These are phyloP conservation scores for Rhinichthys osculus DNA, from an alignment of 2,797 vertebrate species.

Conservation along the genomic window DNA sequence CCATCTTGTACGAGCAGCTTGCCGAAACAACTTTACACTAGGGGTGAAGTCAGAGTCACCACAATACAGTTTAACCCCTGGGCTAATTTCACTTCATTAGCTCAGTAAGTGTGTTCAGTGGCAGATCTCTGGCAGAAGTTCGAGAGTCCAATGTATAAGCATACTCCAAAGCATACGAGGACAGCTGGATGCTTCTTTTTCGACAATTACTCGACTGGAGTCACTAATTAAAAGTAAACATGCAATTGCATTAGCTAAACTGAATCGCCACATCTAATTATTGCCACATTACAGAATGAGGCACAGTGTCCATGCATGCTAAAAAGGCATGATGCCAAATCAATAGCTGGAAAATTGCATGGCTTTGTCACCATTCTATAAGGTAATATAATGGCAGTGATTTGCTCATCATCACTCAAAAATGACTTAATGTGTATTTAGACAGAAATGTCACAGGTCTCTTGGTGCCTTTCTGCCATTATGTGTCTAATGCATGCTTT, in stretches of 20 bases:
- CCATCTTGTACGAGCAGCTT: neutral
- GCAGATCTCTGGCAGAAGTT: slow-evolving; percentile 12
- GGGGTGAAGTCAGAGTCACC: neutral
- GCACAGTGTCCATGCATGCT: neutral
- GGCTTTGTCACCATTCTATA: slow-evolving; percentile 35
- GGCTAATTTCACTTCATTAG: slow-evolving; percentile 41
- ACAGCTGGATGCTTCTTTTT: slow-evolving; percentile 36
- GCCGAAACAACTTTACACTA: neutral
- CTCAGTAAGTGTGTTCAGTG: slow-evolving; percentile 23
- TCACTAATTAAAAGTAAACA: slow-evolving; percentile 52
- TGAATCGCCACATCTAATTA: slow-evolving; percentile 37
- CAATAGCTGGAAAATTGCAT: slow-evolving; percentile 16
- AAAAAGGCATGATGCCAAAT: neutral
- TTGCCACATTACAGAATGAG: slow-evolving; percentile 4
- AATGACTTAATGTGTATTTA: slow-evolving; percentile 49
- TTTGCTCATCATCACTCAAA: slow-evolving; percentile 20
- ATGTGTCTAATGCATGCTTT: slow-evolving; percentile 46
- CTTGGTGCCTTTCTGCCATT: slow-evolving; percentile 26
- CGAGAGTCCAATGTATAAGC: slow-evolving; percentile 16
- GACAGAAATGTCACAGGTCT: slow-evolving; percentile 55
- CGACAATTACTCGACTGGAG: slow-evolving; percentile 21
- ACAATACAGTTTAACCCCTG: slow-evolving; percentile 41
- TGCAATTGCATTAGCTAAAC: slow-evolving; percentile 40
- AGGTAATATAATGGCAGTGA: slow-evolving; percentile 20
- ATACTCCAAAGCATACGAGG: slow-evolving; percentile 6